These are phyloP conservation scores for Synergus laeviventris DNA, from an alignment of 2,888 invertebrate genomes.

Conservation along the genomic window DNA sequence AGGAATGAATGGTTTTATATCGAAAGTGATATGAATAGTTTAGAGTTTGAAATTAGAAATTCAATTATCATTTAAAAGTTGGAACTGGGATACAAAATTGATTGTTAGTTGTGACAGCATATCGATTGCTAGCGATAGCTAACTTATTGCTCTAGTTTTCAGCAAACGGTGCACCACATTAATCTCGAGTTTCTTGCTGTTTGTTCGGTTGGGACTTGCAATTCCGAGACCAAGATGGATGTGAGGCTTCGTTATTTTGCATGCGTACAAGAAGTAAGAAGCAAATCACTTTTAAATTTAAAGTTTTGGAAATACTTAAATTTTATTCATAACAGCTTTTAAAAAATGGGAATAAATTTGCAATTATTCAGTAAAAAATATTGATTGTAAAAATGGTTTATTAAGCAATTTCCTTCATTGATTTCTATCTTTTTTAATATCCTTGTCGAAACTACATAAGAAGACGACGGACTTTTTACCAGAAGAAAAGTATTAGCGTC, in stretches of 20 bases:
- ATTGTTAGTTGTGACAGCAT: slow-evolving; percentile 18
- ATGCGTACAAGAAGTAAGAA: slow-evolving; percentile 28
- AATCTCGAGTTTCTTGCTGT: slow-evolving; percentile 35
- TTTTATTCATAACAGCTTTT: neutral
- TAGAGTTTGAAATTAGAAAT: neutral
- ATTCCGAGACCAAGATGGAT: slow-evolving; percentile 31
- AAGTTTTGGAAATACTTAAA: neutral
- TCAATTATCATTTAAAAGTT: slow-evolving; percentile 5
- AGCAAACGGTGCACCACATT: slow-evolving; percentile 33
- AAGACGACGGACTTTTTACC: neutral
- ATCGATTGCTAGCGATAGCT: slow-evolving; percentile 18
- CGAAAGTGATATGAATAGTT: neutral
- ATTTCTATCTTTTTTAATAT: neutral
- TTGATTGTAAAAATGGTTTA: neutral
- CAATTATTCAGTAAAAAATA: neutral
- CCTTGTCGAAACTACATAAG: neutral
- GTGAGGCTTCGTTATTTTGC: slow-evolving; percentile 27
- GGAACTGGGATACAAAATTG: slow-evolving; percentile 30
- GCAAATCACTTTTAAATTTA: slow-evolving; percentile 15
- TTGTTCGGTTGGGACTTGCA: slow-evolving; percentile 20
- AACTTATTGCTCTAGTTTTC: slow-evolving; percentile 40
- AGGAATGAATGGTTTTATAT: neutral
- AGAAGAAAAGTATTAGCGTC: neutral
- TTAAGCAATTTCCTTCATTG: neutral
- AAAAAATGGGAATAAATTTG: neutral